A percentile compares a stretch with the other conserved stretches of the same genome.
Conservation (phyloP, 2,797 vertebrate genomes). For the Sebastes trivittatus region DNA sequence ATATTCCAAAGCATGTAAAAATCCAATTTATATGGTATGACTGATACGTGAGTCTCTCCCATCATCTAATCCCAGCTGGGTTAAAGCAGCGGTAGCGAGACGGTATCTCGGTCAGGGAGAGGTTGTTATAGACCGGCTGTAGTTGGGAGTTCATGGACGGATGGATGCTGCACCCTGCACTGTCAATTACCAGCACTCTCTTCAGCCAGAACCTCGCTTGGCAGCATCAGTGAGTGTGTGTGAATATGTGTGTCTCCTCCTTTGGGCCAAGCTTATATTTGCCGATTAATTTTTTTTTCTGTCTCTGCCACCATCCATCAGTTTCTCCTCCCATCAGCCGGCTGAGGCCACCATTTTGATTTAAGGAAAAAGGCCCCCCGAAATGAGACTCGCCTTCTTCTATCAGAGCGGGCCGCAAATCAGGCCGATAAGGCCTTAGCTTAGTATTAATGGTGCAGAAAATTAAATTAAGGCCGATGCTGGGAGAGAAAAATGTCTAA, state of each 20-base stretch:
- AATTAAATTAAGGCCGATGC: constrained; percentile 61
- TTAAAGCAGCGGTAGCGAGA: not conserved
- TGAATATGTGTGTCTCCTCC: not conserved
- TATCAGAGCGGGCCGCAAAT: constrained; percentile 45
- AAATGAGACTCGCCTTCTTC: constrained; percentile 21
- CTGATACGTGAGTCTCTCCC: not conserved
- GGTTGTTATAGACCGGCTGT: constrained; percentile 18
- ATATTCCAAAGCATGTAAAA: not conserved
- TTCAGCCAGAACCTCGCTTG: constrained; percentile 37
- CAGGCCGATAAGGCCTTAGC: constrained; percentile 41
- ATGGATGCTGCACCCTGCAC: constrained; percentile 19
- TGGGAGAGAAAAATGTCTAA: constrained; percentile 31
- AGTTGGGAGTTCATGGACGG: constrained; percentile 12
- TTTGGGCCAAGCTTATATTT: constrained; percentile 35
- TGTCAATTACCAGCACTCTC: constrained; percentile 41
- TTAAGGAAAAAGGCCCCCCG: constrained; percentile 18
- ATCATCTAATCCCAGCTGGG: not conserved
- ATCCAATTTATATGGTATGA: not conserved
- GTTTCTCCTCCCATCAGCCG: constrained; percentile 15
- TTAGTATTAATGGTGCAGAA: constrained; percentile 65
- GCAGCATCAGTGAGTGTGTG: not conserved
- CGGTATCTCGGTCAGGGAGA: not conserved
- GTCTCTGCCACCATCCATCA: constrained; percentile 49
- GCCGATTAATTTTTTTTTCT: constrained; percentile 3
- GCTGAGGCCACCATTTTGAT: constrained; percentile 51